phyloP scores from a whole-genome alignment of 2,888 invertebrate genomes.

The Lasioglossum zephyrum region DNA sequence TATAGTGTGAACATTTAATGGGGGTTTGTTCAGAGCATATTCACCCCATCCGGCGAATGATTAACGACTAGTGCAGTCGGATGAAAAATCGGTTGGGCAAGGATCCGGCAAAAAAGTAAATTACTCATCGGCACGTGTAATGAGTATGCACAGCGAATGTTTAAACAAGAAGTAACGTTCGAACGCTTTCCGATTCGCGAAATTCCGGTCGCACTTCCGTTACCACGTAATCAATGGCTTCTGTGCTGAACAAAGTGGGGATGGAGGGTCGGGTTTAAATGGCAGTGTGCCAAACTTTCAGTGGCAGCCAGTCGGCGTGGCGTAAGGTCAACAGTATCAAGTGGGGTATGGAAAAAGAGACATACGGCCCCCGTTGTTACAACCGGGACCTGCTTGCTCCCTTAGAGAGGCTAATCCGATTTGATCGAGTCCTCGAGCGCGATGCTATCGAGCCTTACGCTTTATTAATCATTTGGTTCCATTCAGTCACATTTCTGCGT shows the following conservation, averaged over 20 bases:
- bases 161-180: neutral
- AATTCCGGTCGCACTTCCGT: constrained; percentile 57
- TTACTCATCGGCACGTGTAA: neutral
- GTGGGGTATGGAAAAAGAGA: constrained; percentile 27
- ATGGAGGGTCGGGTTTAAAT: constrained; percentile 40
- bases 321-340: constrained; percentile 60
- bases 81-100: neutral
- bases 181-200: constrained; percentile 53
- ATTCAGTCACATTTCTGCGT: neutral
- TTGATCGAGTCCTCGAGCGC: neutral
- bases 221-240: constrained; percentile 68
- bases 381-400: constrained; percentile 11
- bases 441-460: neutral
- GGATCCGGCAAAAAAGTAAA: neutral
- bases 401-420: neutral
- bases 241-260: neutral
- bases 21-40: neutral
- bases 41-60: neutral
- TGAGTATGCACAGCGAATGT: constrained; percentile 3
- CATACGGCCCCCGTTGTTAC: constrained; percentile 45
- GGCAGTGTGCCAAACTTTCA: constrained; percentile 67
- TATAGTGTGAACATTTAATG: neutral
- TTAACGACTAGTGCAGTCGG: constrained; percentile 3
- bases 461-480: neutral
- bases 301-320: constrained; percentile 26